phyloP scores from a whole-genome alignment of 2,888 invertebrate genomes.

The Creontiades dilutus region DNA sequence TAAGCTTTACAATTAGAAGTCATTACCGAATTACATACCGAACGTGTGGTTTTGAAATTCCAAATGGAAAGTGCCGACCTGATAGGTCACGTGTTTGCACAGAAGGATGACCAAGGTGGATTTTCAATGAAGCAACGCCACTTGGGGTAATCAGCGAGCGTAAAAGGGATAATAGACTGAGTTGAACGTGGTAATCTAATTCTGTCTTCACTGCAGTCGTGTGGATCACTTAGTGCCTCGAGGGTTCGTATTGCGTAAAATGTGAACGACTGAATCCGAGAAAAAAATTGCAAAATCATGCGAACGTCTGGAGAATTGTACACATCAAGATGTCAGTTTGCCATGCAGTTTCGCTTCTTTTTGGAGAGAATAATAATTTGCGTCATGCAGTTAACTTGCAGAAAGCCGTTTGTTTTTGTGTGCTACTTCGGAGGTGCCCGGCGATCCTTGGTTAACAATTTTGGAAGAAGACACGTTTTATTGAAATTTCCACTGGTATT shows the following conservation, averaged over 20 bases:
- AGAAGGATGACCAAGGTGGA: slow-evolving; percentile 5
- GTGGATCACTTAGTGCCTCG: background rate
- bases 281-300: background rate
- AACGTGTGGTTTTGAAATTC: background rate
- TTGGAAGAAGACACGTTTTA: no score
- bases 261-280: background rate
- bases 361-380: no score
- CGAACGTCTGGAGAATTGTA: no score
- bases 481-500: no score
- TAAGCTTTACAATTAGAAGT: background rate
- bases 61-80: background rate
- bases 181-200: background rate
- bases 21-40: no score
- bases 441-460: no score
- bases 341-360: no score
- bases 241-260: slow-evolving; percentile 6
- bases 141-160: background rate
- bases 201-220: background rate
- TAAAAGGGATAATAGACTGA: background rate
- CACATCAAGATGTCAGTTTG: no score
- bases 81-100: background rate
- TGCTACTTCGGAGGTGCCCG: no score
- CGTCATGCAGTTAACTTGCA: no score
- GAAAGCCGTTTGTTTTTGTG: no score
- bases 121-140: background rate